Evolutionary conservation across 37 sponge, comb jelly and placozoan species (phyloP).

Genomic region (Eunapius fragilis): DNA sequence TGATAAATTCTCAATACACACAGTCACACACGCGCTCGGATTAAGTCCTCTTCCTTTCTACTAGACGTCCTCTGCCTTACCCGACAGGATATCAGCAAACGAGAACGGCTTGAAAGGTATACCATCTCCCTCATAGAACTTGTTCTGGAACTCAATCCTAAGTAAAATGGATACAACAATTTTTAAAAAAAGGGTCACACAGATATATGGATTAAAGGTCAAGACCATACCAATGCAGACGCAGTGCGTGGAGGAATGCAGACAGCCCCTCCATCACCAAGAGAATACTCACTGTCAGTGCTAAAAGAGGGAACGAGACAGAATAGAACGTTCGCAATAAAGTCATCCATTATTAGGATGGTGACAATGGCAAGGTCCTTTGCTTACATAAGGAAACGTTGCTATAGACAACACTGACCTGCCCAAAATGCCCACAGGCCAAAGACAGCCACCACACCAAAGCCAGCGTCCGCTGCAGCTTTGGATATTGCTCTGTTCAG

Average conservation of each 20-base stretch:
- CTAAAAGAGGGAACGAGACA: constrained; percentile 22
- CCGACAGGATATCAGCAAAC: constrained; percentile 76
- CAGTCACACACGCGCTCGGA: too few species aligned
- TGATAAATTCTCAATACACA: too few species aligned
- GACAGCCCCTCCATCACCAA: constrained; percentile 99
- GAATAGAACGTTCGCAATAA: too few species aligned
- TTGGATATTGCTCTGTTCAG: constrained; percentile 20
- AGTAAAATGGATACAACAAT: too few species aligned
- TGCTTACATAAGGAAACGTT: too few species aligned
- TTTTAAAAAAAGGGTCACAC: too few species aligned
- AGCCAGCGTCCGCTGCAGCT: not conserved
- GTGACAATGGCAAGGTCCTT: too few species aligned
- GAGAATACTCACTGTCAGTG: constrained; percentile 86
- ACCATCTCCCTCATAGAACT: constrained; percentile 97
- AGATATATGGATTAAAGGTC: not conserved
- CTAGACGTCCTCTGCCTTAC: too few species aligned
- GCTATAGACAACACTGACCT: too few species aligned
- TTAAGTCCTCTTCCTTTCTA: too few species aligned
- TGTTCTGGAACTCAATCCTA: constrained; percentile 99
- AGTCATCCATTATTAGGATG: too few species aligned
- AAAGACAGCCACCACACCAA: constrained; percentile 55
- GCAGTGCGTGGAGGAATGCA: constrained; percentile 98
- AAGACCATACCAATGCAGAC: constrained; percentile 93
- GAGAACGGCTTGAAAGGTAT: constrained; percentile 95
- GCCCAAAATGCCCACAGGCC: constrained; percentile 89